Conservation (phyloP, 1,140 invertebrate genomes). For the Pogonomyrmex barbatus region DNA sequence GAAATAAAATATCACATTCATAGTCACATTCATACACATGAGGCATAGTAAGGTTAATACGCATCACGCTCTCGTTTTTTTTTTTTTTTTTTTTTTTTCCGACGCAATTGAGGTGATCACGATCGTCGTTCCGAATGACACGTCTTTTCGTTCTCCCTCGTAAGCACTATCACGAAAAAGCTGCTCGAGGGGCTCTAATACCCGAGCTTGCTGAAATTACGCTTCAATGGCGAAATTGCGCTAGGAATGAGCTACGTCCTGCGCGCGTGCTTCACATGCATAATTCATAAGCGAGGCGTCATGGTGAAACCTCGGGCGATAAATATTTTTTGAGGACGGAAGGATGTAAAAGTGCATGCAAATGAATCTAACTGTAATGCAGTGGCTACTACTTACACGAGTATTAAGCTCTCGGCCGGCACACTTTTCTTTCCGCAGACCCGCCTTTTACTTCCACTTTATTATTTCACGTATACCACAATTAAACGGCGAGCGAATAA, state of each 20-base stretch:
- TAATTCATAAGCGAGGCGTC: constrained; percentile 83
- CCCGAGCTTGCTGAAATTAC: constrained; percentile 73
- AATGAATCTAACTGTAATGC: constrained; percentile 75
- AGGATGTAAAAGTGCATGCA: constrained; percentile 75
- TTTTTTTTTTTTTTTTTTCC: background rate
- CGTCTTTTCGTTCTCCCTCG: constrained; percentile 67
- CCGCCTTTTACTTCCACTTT: constrained; percentile 15
- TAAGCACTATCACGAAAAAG: constrained; percentile 67
- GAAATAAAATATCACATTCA: constrained; percentile 3
- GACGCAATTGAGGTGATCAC: constrained; percentile 41
- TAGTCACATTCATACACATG: background rate
- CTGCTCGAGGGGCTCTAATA: constrained; percentile 71
- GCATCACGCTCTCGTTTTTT: background rate
- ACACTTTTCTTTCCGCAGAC: constrained; percentile 49
- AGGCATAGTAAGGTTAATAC: constrained; percentile 14
- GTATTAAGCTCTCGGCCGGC: constrained; percentile 34
- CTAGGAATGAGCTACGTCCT: constrained; percentile 77
- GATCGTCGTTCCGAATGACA: constrained; percentile 59
- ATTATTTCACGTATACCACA: constrained; percentile 50
- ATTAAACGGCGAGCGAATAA: constrained; percentile 42
- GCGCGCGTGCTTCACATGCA: constrained; percentile 78
- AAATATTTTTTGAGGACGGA: constrained; percentile 78
- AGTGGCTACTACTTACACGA: constrained; percentile 66
- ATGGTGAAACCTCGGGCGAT: constrained; percentile 78
- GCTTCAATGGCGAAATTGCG: constrained; percentile 74